A percentile compares a stretch with the other conserved stretches of the same genome.
These are phyloP conservation scores for Maniola hyperantus DNA, from an alignment of 2,888 invertebrate genomes.

Conservation along the genomic window DNA sequence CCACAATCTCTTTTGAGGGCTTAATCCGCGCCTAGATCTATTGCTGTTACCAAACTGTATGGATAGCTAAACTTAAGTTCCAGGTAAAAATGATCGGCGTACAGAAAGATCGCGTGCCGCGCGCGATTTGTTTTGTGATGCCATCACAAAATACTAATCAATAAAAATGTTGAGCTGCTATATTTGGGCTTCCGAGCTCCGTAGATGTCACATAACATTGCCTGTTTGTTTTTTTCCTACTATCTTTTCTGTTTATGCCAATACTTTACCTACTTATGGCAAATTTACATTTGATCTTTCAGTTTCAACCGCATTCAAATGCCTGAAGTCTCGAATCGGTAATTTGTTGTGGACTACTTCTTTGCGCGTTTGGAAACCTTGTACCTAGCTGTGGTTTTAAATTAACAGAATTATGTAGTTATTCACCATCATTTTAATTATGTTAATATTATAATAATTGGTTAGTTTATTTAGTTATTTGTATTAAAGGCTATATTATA, in stretches of 20 bases:
- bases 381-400: no score
- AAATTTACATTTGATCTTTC: background rate
- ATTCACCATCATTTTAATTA: no score
- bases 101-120: constrained; percentile 46
- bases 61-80: background rate
- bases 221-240: constrained; percentile 1
- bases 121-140: constrained; percentile 35
- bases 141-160: constrained; percentile 49
- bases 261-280: background rate
- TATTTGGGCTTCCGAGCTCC: constrained; percentile 31
- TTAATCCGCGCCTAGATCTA: no score
- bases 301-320: background rate
- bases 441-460: no score
- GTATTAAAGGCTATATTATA: no score
- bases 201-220: constrained; percentile 24
- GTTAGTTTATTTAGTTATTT: no score
- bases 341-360: no score
- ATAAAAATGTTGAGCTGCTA: constrained; percentile 46
- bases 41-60: constrained; percentile 1
- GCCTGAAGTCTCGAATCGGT: background rate
- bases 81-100: constrained; percentile 31
- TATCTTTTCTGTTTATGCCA: background rate
- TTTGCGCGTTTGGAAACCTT: no score
- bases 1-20: no score
- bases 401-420: no score